These are phyloP conservation scores for Leucophenga maculata DNA, from an alignment of 2,888 invertebrate species.

Conservation along the genomic window DNA sequence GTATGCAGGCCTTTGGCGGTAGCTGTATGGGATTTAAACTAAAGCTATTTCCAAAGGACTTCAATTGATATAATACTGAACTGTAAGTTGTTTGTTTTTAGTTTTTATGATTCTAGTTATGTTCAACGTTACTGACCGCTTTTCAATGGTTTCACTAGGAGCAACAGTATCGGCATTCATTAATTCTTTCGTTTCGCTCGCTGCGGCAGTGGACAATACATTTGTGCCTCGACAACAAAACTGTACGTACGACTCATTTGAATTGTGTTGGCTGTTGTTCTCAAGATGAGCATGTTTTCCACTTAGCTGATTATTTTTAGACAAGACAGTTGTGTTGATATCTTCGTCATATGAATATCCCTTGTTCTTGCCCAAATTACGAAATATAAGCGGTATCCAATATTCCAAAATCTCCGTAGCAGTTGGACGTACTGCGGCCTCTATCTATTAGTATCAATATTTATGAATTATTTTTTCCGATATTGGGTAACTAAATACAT, in stretches of 20 bases:
- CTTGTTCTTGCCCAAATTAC: slow-evolving; percentile 69
- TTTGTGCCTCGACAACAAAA: slow-evolving; percentile 29
- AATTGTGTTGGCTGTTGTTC: slow-evolving; percentile 41
- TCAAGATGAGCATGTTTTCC: slow-evolving; percentile 30
- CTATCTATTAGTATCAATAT: slow-evolving; percentile 67
- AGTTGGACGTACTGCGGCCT: slow-evolving; percentile 77
- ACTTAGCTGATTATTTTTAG: slow-evolving; percentile 42
- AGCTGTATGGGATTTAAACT: slow-evolving; percentile 75
- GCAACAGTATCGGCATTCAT: slow-evolving; percentile 69
- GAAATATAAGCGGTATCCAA: slow-evolving; percentile 73
- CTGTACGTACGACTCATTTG: no score
- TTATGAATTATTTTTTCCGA: not conserved
- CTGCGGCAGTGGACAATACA: slow-evolving; percentile 61
- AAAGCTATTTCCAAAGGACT: slow-evolving; percentile 73
- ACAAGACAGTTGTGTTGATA: slow-evolving; percentile 40
- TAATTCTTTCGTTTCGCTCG: slow-evolving; percentile 67
- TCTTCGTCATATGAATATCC: slow-evolving; percentile 68
- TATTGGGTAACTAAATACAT: not conserved
- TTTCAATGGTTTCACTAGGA: slow-evolving; percentile 66
- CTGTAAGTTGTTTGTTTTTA: slow-evolving; percentile 40
- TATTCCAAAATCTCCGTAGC: slow-evolving; percentile 76
- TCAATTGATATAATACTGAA: slow-evolving; percentile 76
- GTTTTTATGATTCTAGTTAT: not conserved
- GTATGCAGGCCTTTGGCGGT: slow-evolving; percentile 74
- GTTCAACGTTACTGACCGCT: slow-evolving; percentile 50